phyloP scores from a whole-genome alignment of 2,113 vertebrate species.

The Sturnus vulgaris region DNA sequence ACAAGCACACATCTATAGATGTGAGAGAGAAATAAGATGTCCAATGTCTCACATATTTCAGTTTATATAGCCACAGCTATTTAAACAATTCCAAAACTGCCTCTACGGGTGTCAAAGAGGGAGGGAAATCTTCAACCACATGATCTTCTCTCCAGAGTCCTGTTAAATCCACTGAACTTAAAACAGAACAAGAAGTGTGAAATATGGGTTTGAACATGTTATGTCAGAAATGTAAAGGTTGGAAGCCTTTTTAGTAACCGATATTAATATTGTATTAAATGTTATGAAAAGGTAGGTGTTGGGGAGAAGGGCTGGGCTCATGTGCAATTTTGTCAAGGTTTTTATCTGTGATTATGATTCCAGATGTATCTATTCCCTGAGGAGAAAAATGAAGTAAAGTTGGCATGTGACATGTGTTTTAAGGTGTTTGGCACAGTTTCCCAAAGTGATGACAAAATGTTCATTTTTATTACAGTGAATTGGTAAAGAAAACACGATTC shows the following conservation, averaged over 20 bases:
- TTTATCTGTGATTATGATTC: constrained; percentile 81
- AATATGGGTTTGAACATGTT: constrained; percentile 78
- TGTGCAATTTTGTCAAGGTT: constrained; percentile 79
- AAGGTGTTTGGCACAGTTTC: constrained; percentile 79
- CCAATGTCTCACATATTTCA: background rate
- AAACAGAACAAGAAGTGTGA: constrained; percentile 80
- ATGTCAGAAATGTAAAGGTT: constrained; percentile 75
- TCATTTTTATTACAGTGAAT: constrained; percentile 75
- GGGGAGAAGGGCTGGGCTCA: constrained; percentile 70
- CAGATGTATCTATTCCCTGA: constrained; percentile 76
- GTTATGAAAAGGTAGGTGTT: constrained; percentile 74
- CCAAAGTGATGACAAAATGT: constrained; percentile 80
- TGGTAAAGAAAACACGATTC: constrained; percentile 63
- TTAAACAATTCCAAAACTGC: constrained; percentile 73
- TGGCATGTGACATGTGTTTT: constrained; percentile 81
- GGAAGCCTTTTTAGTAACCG: constrained; percentile 76
- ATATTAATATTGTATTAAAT: constrained; percentile 83
- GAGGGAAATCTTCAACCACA: constrained; percentile 75
- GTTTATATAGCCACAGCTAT: constrained; percentile 55
- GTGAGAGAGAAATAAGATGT: background rate
- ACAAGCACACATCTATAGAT: background rate
- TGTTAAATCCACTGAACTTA: constrained; percentile 81
- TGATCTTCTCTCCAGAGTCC: constrained; percentile 77
- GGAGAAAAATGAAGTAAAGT: constrained; percentile 75
- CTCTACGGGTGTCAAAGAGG: constrained; percentile 72